Evolutionary conservation across 2,797 vertebrate species (phyloP).

Genomic region (Sebastes vulpes): DNA sequence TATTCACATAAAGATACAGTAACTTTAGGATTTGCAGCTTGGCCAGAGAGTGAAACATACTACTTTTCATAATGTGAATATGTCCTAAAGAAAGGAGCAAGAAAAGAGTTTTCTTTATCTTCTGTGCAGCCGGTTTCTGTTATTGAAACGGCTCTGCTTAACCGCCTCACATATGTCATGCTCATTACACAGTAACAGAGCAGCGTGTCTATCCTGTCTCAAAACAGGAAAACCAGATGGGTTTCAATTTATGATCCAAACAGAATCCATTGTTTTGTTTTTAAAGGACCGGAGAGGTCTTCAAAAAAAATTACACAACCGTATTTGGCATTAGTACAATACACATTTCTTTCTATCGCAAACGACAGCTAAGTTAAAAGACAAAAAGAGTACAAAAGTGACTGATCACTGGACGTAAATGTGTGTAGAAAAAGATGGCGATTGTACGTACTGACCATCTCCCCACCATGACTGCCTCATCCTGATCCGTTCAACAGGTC

Average conservation of each 20-base stretch:
- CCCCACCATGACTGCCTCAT: neutral
- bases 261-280: constrained; percentile 39
- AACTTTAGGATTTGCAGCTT: neutral
- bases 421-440: constrained; percentile 41
- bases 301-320: constrained; percentile 24
- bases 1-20: neutral
- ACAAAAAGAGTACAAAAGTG: constrained; percentile 47
- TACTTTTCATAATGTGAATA: neutral
- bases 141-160: constrained; percentile 16
- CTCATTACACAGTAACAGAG: constrained; percentile 77
- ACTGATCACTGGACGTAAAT: constrained; percentile 29
- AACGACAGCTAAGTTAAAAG: constrained; percentile 47
- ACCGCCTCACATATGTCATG: constrained; percentile 2
- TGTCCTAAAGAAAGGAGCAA: neutral
- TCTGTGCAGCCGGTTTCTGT: constrained; percentile 4
- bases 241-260: constrained; percentile 49
- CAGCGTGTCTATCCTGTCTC: constrained; percentile 14
- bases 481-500: constrained; percentile 10
- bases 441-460: constrained; percentile 23
- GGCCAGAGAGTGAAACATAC: neutral
- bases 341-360: constrained; percentile 35
- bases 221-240: constrained; percentile 18
- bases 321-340: constrained; percentile 60
- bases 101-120: neutral
- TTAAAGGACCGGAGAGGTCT: constrained; percentile 32